Conservation (phyloP, 2,113 vertebrate genomes). For the Symphodus melops region DNA sequence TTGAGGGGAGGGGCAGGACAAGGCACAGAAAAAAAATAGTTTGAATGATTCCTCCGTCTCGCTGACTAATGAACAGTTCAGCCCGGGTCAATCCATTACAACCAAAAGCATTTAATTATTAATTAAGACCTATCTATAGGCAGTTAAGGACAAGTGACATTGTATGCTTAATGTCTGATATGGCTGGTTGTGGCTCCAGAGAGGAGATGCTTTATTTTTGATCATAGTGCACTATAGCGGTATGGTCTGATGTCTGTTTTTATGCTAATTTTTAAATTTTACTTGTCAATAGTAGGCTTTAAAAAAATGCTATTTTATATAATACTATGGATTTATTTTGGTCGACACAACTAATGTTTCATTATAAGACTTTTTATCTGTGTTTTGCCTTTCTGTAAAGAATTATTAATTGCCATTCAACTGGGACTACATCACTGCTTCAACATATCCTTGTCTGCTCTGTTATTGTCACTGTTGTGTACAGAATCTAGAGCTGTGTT, state of each 20-base stretch:
- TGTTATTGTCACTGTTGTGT: background rate
- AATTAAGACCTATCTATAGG: constrained; percentile 95
- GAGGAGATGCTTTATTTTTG: constrained; percentile 69
- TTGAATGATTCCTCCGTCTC: constrained; percentile 95
- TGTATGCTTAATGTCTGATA: constrained; percentile 91
- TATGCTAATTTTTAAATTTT: background rate
- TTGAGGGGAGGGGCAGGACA: constrained; percentile 74
- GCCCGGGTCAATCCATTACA: constrained; percentile 97
- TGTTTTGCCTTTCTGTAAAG: background rate
- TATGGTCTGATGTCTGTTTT: background rate
- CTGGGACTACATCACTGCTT: constrained; percentile 6
- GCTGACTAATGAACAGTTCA: constrained; percentile 98
- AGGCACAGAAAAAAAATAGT: constrained; percentile 86
- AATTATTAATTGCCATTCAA: background rate
- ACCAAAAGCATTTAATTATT: constrained; percentile 98
- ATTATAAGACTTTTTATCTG: constrained; percentile 18
- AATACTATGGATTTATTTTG: constrained; percentile 19
- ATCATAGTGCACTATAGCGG: constrained; percentile 55
- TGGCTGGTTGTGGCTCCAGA: constrained; percentile 35
- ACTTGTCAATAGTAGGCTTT: background rate
- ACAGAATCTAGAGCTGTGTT: constrained; percentile 16
- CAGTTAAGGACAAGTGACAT: constrained; percentile 91
- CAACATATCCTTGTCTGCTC: constrained; percentile 33
- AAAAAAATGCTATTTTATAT: constrained; percentile 45
- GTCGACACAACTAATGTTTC: constrained; percentile 46